Base-by-base conservation (phyloP, 2,888 invertebrate genomes). In the Rotaria socialis region DNA sequence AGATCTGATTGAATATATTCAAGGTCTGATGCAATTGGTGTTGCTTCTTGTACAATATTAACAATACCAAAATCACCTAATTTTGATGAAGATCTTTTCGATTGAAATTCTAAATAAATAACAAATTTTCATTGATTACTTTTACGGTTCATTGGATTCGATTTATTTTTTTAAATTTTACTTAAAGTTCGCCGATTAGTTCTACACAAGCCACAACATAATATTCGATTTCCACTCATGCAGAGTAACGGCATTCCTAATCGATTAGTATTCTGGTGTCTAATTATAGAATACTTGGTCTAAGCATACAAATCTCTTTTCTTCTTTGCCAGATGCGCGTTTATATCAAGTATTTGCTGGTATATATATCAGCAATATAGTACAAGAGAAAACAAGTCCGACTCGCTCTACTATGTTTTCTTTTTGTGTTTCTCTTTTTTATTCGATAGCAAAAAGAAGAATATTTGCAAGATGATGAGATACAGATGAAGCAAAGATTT, bases 161-260 rank as follows among this genome's bases (percentile, higher is more conserved):
- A 8, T 2, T 27, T 5, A 35, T n/a, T 24, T 14, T 27, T 67
- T 35, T 60, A 11, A 14, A 3, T 55, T 22, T 67, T 67, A 67
- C 67, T 67, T 27, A 67, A 27, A 67, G 16, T 67, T 27, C 67
- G 67, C 10, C 67, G 35, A 35, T 67, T 67, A 14, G 14, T 67
- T 67, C 16, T 67, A 14, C 27, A 67, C 35, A 67, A 67, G 11
- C 67, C 67, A 16, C 67, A 67, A 35, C 67, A 67, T 67, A 67
- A 16, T 27, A 35, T 67, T 67, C 67, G 67, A 35, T 67, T 67
- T 67, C 67, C 14, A 67, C 14, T 67, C 67, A 67, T 35, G 35
- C 67, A 67, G 67, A 67, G 67, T 67, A 67, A 67, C 35, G 67
- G 67, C 67, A 67, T 67, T 8, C 35, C 67, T 67, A 67, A 35